Percentiles rank a stretch among this genome's conserved stretches.
Evolutionary conservation across 2,888 invertebrate species (phyloP).

Genomic region (Stratiomys singularior): DNA sequence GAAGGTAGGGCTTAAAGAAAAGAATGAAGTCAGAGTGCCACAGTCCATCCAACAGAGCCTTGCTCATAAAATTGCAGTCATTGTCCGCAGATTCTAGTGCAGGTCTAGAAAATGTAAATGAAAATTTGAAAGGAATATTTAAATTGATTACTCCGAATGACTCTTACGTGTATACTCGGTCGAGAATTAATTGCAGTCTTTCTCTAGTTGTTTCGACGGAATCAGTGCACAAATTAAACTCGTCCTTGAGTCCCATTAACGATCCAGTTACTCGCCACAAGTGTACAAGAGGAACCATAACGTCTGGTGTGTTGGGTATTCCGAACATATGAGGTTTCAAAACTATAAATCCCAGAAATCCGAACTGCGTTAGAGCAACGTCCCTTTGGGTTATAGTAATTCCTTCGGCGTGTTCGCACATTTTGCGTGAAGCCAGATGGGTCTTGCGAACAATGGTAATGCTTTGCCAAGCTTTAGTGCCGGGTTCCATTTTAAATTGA

Average conservation of each 20-base stretch:
- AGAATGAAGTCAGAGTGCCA: conserved; percentile 73
- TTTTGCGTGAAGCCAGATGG: conserved; percentile 70
- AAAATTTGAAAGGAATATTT: no score
- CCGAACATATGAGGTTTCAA: conserved; percentile 71
- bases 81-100: conserved; percentile 69
- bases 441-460: conserved; percentile 71
- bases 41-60: conserved; percentile 71
- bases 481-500: conserved; percentile 73
- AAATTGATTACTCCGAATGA: background rate
- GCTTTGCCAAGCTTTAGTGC: conserved; percentile 70
- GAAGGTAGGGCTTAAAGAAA: conserved; percentile 67
- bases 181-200: conserved; percentile 65
- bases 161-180: conserved; percentile 67
- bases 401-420: conserved; percentile 59
- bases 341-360: conserved; percentile 73
- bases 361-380: conserved; percentile 82
- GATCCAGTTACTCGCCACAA: conserved; percentile 82
- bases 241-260: conserved; percentile 80
- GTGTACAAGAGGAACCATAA: conserved; percentile 78
- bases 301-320: conserved; percentile 66
- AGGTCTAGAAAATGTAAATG: conserved; percentile 59
- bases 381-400: conserved; percentile 77
- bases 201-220: conserved; percentile 70
- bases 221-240: conserved; percentile 74
- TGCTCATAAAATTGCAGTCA: conserved; percentile 72